Percentiles rank a stretch among this genome's conserved stretches.
Conservation (phyloP, 1,140 invertebrate species). For the Dryas iulia region DNA sequence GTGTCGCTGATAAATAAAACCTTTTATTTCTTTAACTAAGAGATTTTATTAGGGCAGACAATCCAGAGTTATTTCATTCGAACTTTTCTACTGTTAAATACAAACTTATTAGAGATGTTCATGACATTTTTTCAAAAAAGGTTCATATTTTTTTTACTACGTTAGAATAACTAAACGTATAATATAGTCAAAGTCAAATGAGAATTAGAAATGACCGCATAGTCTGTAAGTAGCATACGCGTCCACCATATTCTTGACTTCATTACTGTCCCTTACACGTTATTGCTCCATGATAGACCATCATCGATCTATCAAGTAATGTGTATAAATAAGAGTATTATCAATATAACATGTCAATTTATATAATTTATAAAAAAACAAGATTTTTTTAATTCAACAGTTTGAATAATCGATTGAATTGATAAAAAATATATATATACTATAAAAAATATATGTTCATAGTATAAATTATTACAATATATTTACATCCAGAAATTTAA, state of each 20-base stretch:
- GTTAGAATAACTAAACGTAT: background rate
- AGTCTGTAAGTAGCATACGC: slow-evolving; percentile 22
- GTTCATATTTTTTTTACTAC: background rate
- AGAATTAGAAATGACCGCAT: slow-evolving; percentile 20
- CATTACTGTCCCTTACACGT: slow-evolving; percentile 25
- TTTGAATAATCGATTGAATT: no score
- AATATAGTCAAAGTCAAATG: slow-evolving; percentile 12
- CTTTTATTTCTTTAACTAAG: background rate
- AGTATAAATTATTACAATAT: no score
- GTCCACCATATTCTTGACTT: slow-evolving; percentile 34
- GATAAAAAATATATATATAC: no score
- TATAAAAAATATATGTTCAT: no score
- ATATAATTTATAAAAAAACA: no score
- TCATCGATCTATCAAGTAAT: background rate
- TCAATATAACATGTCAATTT: no score
- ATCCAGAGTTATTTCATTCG: background rate
- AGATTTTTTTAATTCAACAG: no score
- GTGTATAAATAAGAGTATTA: background rate
- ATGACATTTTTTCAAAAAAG: no score
- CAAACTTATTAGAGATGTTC: no score
- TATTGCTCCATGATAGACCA: background rate
- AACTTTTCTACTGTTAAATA: no score
- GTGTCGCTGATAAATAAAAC: no score
- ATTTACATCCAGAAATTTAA: no score
- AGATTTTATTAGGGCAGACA: background rate